These are phyloP conservation scores for Notolabrus celidotus DNA, from an alignment of 2,797 vertebrate genomes.

Conservation along the genomic window DNA sequence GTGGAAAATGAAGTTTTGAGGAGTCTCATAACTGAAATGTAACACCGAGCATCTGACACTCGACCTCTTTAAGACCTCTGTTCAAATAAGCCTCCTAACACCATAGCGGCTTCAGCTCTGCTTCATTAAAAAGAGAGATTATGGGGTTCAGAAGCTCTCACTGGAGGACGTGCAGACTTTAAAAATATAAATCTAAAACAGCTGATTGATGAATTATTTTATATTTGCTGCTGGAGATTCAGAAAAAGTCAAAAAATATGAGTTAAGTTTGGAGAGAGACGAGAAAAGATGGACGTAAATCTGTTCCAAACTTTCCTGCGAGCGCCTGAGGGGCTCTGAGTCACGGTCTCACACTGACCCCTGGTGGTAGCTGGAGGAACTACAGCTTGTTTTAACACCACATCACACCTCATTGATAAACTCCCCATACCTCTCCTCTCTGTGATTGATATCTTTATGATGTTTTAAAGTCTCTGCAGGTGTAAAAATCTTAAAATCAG, in stretches of 20 bases:
- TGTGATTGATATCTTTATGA: too few species aligned
- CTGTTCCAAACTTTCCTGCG: conserved; percentile 53
- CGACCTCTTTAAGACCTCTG: conserved; percentile 33
- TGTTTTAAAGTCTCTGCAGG: too few species aligned
- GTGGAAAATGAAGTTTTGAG: conserved; percentile 46
- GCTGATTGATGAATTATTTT: conserved; percentile 1
- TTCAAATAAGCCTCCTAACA: conserved; percentile 45
- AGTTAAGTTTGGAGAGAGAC: conserved; percentile 3
- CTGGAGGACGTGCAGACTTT: not conserved
- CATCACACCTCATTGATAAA: not conserved
- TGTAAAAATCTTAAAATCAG: too few species aligned
- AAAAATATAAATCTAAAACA: not conserved
- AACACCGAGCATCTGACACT: conserved; percentile 33
- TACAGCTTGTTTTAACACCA: not conserved
- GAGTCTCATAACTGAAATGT: conserved; percentile 52
- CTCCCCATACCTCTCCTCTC: too few species aligned
- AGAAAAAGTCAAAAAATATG: not conserved
- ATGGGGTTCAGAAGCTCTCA: conserved; percentile 18
- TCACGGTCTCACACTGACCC: conserved; percentile 68
- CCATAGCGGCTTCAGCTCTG: conserved; percentile 33
- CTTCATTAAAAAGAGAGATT: conserved; percentile 54
- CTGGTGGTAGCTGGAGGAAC: conserved; percentile 62
- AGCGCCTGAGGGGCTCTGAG: conserved; percentile 41
- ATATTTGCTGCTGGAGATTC: not conserved
- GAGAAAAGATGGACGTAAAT: not conserved